Conservation (phyloP, 2,113 vertebrate species). For the Kryptolebias marmoratus region DNA sequence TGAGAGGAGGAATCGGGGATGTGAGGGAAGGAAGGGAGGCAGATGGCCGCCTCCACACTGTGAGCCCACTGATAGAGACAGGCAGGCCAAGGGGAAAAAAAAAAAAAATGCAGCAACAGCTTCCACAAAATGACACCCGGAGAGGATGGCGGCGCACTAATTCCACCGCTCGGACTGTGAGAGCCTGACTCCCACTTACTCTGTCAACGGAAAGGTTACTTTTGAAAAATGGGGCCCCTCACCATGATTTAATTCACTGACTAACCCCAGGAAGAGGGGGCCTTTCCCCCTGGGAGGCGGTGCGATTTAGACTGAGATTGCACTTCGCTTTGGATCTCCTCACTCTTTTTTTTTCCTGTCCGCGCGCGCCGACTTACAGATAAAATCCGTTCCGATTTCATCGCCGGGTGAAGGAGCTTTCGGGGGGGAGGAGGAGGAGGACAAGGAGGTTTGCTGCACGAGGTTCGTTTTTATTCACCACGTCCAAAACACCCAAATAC, state of each 20-base stretch:
- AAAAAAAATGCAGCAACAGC: constrained; percentile 56
- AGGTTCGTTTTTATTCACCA: constrained; percentile 28
- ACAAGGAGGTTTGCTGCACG: constrained; percentile 9
- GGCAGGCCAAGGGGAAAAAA: constrained; percentile 31
- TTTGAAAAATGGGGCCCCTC: constrained; percentile 77
- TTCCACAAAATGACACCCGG: constrained; percentile 72
- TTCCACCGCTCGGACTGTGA: constrained; percentile 59
- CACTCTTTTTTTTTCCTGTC: constrained; percentile 25
- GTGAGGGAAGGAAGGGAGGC: constrained; percentile 55
- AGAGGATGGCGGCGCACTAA: constrained; percentile 72
- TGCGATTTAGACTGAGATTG: constrained; percentile 76
- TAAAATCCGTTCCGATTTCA: constrained; percentile 56
- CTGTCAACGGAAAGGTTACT: constrained; percentile 81
- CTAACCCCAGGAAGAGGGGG: constrained; percentile 70
- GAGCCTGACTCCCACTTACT: constrained; percentile 71
- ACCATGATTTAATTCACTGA: constrained; percentile 77
- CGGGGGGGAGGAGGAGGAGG: not conserved
- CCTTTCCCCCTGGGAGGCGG: constrained; percentile 47
- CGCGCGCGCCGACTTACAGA: constrained; percentile 19
- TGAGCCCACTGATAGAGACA: constrained; percentile 64
- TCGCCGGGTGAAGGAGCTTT: constrained; percentile 36
- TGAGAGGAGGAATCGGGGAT: constrained; percentile 57
- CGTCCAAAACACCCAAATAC: constrained; percentile 37
- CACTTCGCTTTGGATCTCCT: constrained; percentile 70
- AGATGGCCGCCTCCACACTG: constrained; percentile 71